A percentile compares a stretch with the other conserved stretches of the same genome.
Conservation (phyloP, 2,888 invertebrate genomes). For the Chymomyza caudatula region DNA sequence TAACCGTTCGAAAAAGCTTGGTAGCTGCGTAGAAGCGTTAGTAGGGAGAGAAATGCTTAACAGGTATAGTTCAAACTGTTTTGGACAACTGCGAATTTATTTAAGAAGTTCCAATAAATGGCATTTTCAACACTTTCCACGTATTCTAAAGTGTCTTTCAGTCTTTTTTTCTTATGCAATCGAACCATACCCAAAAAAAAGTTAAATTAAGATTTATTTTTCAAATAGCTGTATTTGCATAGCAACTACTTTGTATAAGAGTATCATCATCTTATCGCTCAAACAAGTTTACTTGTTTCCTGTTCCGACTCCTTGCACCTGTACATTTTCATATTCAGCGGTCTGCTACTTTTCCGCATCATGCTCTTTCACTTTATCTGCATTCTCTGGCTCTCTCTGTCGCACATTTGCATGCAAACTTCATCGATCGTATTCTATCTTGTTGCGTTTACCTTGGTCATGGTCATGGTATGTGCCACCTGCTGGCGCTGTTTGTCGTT, state of each 20-base stretch:
- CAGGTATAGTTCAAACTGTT: no score
- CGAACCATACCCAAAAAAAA: no score
- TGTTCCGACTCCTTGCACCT: background rate
- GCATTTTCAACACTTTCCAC: no score
- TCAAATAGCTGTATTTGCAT: background rate
- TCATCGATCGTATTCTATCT: background rate
- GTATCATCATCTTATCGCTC: background rate
- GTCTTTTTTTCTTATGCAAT: no score
- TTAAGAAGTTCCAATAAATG: no score
- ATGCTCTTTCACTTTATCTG: constrained; percentile 18
- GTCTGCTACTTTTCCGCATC: constrained; percentile 4
- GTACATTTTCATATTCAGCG: constrained; percentile 1
- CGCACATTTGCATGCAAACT: background rate
- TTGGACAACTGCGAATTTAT: no score
- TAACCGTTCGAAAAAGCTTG: no score
- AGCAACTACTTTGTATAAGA: background rate
- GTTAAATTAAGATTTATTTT: no score
- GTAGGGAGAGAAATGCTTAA: no score
- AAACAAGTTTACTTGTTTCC: background rate
- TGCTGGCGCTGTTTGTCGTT: constrained; percentile 1
- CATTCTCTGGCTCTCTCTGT: constrained; percentile 1
- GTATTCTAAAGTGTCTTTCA: no score
- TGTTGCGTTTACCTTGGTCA: constrained; percentile 6
- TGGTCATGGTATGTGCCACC: constrained; percentile 13
- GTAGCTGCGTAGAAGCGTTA: no score